phyloP scores from a whole-genome alignment of 2,113 vertebrate species.

The Micromys minutus region DNA sequence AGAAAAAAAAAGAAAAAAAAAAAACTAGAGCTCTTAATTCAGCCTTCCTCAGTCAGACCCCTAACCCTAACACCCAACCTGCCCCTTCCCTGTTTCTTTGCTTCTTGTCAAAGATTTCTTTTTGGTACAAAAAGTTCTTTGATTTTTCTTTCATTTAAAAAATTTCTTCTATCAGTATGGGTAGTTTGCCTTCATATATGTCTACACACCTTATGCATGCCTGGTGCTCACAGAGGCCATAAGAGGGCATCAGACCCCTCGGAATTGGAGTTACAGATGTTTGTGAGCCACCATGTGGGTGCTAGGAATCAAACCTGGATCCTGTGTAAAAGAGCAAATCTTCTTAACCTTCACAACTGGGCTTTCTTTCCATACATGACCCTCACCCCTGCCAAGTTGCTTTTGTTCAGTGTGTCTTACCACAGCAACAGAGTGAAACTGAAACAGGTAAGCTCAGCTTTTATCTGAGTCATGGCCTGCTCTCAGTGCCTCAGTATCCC shows the following conservation, averaged over 20 bases:
- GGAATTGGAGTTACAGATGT: background rate
- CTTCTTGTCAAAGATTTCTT: background rate
- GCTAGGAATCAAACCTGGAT: background rate
- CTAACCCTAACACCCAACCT: rapidly evolving
- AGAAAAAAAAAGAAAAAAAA: no score
- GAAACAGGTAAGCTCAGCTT: background rate
- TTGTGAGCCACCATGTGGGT: background rate
- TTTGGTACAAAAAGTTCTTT: background rate
- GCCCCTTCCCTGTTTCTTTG: background rate
- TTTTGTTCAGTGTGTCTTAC: background rate
- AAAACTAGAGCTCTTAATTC: background rate
- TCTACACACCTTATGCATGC: background rate
- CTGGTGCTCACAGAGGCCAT: background rate
- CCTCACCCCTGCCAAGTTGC: background rate
- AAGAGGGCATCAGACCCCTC: background rate
- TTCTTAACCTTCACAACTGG: background rate
- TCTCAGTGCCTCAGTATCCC: background rate
- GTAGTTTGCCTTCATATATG: background rate
- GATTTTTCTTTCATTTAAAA: background rate
- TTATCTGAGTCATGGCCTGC: background rate
- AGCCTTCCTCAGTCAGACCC: rapidly evolving
- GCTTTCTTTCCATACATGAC: background rate
- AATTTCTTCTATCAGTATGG: background rate
- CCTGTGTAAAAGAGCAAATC: background rate
- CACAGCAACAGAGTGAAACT: background rate